These are phyloP conservation scores for Drosophila pachea DNA, from an alignment of 1,140 invertebrate genomes.

Conservation along the genomic window DNA sequence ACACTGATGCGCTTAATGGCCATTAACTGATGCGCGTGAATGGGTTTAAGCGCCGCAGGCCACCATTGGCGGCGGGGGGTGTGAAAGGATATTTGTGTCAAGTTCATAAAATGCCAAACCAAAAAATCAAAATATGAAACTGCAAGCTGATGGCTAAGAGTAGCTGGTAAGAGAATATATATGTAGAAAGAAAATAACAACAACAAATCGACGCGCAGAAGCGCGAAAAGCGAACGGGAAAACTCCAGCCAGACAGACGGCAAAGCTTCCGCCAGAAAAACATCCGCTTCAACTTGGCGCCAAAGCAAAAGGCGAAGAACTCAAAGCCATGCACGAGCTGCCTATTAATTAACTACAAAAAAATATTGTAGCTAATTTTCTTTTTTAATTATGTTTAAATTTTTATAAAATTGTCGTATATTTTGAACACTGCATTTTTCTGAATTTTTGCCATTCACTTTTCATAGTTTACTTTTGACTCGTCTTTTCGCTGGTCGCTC, in stretches of 20 bases:
- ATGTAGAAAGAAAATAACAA: no score
- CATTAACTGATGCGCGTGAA: conserved; percentile 26
- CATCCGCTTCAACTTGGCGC: conserved; percentile 50
- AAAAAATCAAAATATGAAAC: conserved; percentile 36
- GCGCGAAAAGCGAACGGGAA: conserved; percentile 50
- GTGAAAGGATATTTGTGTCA: conserved; percentile 39
- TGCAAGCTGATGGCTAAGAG: conserved; percentile 19
- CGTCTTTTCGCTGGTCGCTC: conserved; percentile 9
- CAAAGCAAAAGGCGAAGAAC: conserved; percentile 49
- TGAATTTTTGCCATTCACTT: background rate
- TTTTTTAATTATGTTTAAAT: conserved; percentile 7
- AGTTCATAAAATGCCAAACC: conserved; percentile 48
- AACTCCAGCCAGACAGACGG: conserved; percentile 24
- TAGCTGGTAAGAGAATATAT: conserved; percentile 34
- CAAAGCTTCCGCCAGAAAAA: conserved; percentile 54
- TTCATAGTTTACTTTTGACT: background rate
- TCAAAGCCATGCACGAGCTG: conserved; percentile 11
- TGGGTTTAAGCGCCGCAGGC: conserved; percentile 16
- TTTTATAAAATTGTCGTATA: background rate
- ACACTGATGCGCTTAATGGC: conserved; percentile 25
- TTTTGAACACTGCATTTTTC: conserved; percentile 1
- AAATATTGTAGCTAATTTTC: background rate
- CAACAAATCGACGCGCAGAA: conserved; percentile 61
- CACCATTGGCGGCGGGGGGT: conserved; percentile 3
- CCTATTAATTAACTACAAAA: background rate